These are phyloP conservation scores for Perca fluviatilis DNA, from an alignment of 2,113 vertebrate species.

Conservation along the genomic window DNA sequence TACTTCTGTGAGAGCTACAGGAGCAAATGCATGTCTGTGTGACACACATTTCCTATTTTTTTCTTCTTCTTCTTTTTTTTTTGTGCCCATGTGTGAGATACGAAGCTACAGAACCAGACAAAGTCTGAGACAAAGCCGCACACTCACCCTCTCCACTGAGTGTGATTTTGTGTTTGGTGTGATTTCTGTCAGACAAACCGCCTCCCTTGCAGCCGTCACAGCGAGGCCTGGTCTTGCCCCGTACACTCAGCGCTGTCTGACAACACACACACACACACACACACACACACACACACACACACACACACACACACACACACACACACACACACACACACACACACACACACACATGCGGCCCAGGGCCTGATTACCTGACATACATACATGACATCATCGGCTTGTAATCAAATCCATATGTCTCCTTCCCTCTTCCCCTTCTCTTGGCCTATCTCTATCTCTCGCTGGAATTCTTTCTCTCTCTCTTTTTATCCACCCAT, in stretches of 20 bases:
- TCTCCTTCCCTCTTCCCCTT: slow-evolving; percentile 29
- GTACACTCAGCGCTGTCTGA: slow-evolving; percentile 42
- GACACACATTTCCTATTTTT: neutral
- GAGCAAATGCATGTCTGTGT: slow-evolving; percentile 5
- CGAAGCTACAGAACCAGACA: slow-evolving; percentile 18
- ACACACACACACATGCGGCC: slow-evolving; percentile 59
- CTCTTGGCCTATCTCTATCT: slow-evolving; percentile 11
- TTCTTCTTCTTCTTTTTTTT: neutral
- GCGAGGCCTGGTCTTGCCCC: slow-evolving; percentile 54
- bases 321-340: slow-evolving; percentile 15
- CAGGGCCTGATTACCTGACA: slow-evolving; percentile 81
- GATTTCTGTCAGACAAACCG: slow-evolving; percentile 36
- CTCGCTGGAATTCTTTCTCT: slow-evolving; percentile 48
- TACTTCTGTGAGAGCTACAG: slow-evolving; percentile 6
- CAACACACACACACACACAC: neutral
- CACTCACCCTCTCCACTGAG: slow-evolving; percentile 30
- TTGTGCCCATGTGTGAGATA: neutral
- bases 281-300: slow-evolving; percentile 23
- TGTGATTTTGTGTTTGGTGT: neutral
- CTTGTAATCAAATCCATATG: slow-evolving; percentile 81
- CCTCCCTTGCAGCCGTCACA: neutral
- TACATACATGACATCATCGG: slow-evolving; percentile 79
- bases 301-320: slow-evolving; percentile 31
- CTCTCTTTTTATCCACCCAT: slow-evolving; percentile 26
- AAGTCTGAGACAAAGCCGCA: slow-evolving; percentile 23